Evolutionary conservation across 2,797 vertebrate species (phyloP), one percentile per base, ranked within the genome.

Genomic region (Adrianichthys oophorus): DNA sequence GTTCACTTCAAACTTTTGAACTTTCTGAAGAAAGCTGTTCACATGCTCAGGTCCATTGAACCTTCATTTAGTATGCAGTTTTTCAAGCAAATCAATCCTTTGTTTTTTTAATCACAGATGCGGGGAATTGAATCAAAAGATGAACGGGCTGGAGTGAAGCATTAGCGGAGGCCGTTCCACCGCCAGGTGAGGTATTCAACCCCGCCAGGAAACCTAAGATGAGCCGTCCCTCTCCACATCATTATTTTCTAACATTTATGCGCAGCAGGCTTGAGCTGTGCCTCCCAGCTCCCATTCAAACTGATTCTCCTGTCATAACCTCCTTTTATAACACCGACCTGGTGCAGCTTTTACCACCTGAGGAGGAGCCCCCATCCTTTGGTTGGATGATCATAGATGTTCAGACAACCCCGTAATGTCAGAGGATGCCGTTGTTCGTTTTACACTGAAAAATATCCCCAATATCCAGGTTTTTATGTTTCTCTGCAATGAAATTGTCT

Each of bases 51-150:
- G 56, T 41, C 14, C 32, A 4, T 12, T 56, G 52, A 48, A 26
- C 60, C 16, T 41, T 52, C 15, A 4, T 26, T 58, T 10, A 29
- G 42, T 10, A 47, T 24, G 47, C 5, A 32, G 41, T 29, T 55
- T n/a, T 46, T 19, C 12, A 37, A 46, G 45, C 5, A 15, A 51
- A 46, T 14, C 15, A 43, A 15, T 17, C 4, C 1, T 63, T 52
- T 37, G 44, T 50, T n/a, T 15, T 23, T 60, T 32, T 37, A 48
- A 40, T 1, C 23, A 32, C 47, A 21, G 19, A 68, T 47, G 54
- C 54, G 56, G 68, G 56, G 62, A 62, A 70, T 77, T 62, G 72
- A 73, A 81, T 79, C 50, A 76, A 54, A 67, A 57, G 54, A 16
- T 5, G 37, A 70, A 26, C 24, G 13, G 62, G 26, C 1, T 56